Percentiles rank a stretch among this genome's conserved stretches.
These are phyloP conservation scores for Myzus persicae DNA, from an alignment of 1,140 invertebrate species.

Conservation along the genomic window DNA sequence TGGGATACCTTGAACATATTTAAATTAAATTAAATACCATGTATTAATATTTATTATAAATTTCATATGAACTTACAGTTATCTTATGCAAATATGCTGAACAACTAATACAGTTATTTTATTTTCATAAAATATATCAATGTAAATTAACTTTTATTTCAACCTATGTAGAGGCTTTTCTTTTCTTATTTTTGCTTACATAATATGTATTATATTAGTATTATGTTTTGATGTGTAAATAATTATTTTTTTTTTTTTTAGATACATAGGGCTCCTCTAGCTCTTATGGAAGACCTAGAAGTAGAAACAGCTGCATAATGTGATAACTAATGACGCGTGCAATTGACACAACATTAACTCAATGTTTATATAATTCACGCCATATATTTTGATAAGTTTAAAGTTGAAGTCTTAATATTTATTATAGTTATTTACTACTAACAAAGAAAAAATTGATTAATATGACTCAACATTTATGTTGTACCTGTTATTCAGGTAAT, in stretches of 20 bases:
- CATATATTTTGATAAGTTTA: slow-evolving; percentile 13
- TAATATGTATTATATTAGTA: not conserved
- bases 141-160: not conserved
- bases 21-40: too few relatives aligned
- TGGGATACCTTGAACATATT: not conserved
- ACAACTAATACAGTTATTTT: slow-evolving; percentile 25
- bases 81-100: not conserved
- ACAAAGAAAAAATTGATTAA: slow-evolving; percentile 9
- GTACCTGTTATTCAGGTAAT: slow-evolving; percentile 1
- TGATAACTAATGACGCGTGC: slow-evolving; percentile 40
- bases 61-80: not conserved
- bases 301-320: slow-evolving; percentile 48
- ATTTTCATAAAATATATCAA: not conserved
- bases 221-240: not conserved
- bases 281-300: slow-evolving; percentile 62
- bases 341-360: not conserved
- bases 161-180: not conserved
- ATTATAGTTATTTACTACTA: slow-evolving; percentile 49
- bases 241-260: slow-evolving; percentile 58
- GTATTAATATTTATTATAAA: not conserved
- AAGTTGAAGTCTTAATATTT: not conserved
- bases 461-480: slow-evolving; percentile 7
- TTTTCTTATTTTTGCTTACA: not conserved
- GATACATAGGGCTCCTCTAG: slow-evolving; percentile 62
- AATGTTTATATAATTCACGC: not conserved